Evolutionary conservation across 2,113 vertebrate species (phyloP), one percentile per base, ranked within the genome.

Genomic region (Cynocephalus volans): DNA sequence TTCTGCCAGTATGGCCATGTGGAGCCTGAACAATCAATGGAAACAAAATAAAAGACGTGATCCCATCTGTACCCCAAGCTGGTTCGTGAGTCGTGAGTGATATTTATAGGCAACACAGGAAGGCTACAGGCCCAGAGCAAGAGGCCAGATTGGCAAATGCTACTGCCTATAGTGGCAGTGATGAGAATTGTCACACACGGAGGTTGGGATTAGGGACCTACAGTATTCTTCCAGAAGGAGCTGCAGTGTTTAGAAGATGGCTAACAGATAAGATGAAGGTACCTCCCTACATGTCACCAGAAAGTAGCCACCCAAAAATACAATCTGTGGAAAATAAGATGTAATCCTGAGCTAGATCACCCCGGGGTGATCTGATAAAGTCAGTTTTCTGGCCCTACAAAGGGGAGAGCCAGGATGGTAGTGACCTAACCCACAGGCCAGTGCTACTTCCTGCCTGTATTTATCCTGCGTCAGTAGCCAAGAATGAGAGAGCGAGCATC

Each of bases 291-390:
- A 3, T 48, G 73, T 69, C 45, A 65, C 60, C 58, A 81, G 91
- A 92, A 92, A 96, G 80, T 17, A 41, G 48, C 64, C 50, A 45
- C 45, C 80, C 48, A 9, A 58, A 91, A 64, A 65, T 64, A 31
- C 80, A 67, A 26, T 65, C 84, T 60, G 7, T 60, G 83, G 67
- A 81, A 81, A 82, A 90, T 11, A 36, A 64, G 52, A 58, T 82
- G 3, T 45, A 54, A 48, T 36, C 18, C 52, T 56, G 54, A 81
- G 72, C 50, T 0, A 1, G n/a, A 36, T 75, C 56, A 23, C 21
- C 21, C 10, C 62, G 23, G 50, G 75, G 64, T 17, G 64, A 95
- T 88, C 83, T 96, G 92, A 89, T 19, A 62, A 89, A 89, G 52
- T 48, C 48, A 26, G n/a, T 86, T 85, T 69, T 56, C 83, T 58